These are phyloP conservation scores for Motacilla alba DNA, from an alignment of 2,113 vertebrate species.

Conservation along the genomic window DNA sequence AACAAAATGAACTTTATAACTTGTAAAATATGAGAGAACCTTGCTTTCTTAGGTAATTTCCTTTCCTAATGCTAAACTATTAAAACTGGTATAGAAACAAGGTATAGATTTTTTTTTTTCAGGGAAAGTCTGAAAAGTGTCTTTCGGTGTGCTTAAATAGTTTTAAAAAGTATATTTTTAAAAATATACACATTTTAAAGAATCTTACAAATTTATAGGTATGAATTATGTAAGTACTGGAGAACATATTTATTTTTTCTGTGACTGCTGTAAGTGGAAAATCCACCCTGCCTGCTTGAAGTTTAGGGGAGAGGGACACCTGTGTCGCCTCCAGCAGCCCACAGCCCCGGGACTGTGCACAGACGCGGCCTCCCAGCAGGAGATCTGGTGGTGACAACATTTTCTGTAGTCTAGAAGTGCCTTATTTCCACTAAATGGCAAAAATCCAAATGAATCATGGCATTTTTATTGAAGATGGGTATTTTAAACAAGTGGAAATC, in stretches of 20 bases:
- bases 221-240: neutral
- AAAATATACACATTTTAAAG: neutral
- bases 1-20: neutral
- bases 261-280: neutral
- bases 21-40: neutral
- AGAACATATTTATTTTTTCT: neutral
- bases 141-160: neutral
- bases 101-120: neutral
- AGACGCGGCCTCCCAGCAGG: fast-evolving
- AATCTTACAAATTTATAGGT: neutral
- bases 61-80: neutral
- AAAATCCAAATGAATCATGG: neutral
- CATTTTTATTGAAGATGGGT: neutral
- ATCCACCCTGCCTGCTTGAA: neutral
- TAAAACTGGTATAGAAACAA: neutral
- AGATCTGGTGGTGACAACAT: neutral
- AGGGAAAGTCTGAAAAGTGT: neutral
- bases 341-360: neutral
- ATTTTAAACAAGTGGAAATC: neutral
- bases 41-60: neutral
- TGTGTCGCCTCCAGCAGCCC: neutral
- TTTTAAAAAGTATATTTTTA: neutral
- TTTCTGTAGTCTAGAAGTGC: neutral
- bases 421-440: neutral
- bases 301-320: neutral